phyloP scores from a whole-genome alignment of 2,888 invertebrate genomes.

The Erpobdella octoculata region DNA sequence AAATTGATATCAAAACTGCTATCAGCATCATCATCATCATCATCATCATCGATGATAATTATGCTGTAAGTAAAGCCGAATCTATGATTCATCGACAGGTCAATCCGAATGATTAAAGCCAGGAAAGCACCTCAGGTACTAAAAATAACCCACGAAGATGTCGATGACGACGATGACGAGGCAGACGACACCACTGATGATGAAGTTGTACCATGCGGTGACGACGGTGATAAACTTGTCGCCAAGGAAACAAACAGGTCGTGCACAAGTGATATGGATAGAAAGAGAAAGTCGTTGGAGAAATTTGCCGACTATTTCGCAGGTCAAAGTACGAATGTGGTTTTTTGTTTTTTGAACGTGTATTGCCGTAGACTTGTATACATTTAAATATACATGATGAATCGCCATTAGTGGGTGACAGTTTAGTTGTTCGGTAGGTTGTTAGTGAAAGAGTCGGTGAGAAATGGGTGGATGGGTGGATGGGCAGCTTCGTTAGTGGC shows the following conservation, averaged over 20 bases:
- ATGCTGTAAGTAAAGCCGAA: too few species aligned
- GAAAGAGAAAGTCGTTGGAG: neutral
- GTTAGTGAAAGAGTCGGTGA: too few species aligned
- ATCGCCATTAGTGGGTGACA: neutral
- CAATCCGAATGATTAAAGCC: neutral
- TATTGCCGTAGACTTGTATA: neutral
- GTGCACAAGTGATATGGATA: neutral
- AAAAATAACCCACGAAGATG: neutral
- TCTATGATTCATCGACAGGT: neutral
- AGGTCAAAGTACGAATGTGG: too few species aligned
- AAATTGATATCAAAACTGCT: neutral
- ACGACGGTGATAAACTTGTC: neutral
- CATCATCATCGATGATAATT: neutral
- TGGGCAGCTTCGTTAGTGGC: too few species aligned
- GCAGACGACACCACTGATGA: neutral
- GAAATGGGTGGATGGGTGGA: too few species aligned
- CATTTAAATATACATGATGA: neutral
- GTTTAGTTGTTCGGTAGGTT: too few species aligned
- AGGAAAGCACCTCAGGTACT: neutral
- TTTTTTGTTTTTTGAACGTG: neutral
- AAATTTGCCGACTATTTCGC: neutral
- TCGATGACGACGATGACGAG: slow-evolving; percentile 6
- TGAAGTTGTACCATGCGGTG: neutral
- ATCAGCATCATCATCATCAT: neutral
- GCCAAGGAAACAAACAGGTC: neutral